Evolutionary conservation across 2,113 vertebrate genomes (phyloP).

Genomic region (Varanus salvator): DNA sequence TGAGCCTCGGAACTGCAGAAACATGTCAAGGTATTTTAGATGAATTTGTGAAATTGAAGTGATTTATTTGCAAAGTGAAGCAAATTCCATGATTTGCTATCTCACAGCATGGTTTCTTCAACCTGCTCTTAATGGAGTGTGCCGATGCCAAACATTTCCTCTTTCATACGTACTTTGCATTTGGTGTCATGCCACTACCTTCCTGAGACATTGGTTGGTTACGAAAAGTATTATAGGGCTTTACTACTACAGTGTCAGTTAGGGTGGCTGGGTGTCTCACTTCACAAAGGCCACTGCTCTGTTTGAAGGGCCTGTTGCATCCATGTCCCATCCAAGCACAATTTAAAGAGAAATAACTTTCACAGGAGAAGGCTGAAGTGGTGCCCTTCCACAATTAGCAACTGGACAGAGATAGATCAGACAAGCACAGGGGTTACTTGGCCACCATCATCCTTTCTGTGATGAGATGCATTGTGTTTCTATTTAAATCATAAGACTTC

Average conservation of each 20-base stretch:
- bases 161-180: background rate
- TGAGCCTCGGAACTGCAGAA: background rate
- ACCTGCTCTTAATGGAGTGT: background rate
- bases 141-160: accelerated
- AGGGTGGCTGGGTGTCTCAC: too few species aligned
- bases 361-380: too few species aligned
- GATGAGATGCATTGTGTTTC: too few species aligned
- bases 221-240: slow-evolving; percentile 22
- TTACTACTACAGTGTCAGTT: background rate
- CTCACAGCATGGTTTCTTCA: background rate
- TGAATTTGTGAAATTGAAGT: background rate
- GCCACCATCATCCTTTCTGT: too few species aligned
- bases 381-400: too few species aligned
- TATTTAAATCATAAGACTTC: too few species aligned
- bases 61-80: slow-evolving; percentile 12
- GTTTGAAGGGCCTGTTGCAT: too few species aligned
- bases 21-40: background rate
- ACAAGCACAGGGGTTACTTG: too few species aligned
- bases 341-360: too few species aligned
- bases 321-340: too few species aligned
- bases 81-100: background rate
- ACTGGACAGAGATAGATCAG: too few species aligned
- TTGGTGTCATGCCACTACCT: background rate
- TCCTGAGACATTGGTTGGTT: background rate
- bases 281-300: too few species aligned